These are phyloP conservation scores for Pheosia tremula DNA, from an alignment of 2,888 invertebrate genomes.

Conservation along the genomic window DNA sequence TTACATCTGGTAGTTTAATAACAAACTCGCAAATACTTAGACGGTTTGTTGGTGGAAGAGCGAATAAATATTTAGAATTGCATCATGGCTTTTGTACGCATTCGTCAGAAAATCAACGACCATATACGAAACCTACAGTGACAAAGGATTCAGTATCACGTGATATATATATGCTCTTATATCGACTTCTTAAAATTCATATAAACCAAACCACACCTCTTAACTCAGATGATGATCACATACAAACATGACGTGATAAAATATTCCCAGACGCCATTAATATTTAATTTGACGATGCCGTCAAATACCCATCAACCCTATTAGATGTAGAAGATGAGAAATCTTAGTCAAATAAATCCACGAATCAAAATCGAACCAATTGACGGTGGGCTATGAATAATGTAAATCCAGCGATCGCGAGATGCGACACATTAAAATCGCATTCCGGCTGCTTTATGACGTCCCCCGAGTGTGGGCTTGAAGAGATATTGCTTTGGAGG, in stretches of 20 bases:
- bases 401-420: constrained; percentile 60
- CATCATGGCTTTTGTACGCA: neutral
- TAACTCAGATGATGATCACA: neutral
- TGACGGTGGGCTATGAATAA: constrained; percentile 61
- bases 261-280: constrained; percentile 12
- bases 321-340: constrained; percentile 11
- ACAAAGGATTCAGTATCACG: no score
- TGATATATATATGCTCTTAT: no score
- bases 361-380: constrained; percentile 40
- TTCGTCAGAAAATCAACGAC: neutral
- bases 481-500: constrained; percentile 45
- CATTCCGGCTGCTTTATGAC: constrained; percentile 61
- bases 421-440: constrained; percentile 74
- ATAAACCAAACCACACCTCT: neutral
- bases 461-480: constrained; percentile 31
- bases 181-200: neutral
- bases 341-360: constrained; percentile 35
- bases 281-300: constrained; percentile 36
- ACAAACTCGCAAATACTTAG: constrained; percentile 3
- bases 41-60: neutral
- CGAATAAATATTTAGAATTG: neutral
- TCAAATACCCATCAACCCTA: constrained; percentile 29
- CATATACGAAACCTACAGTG: neutral
- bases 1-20: constrained; percentile 15
- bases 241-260: neutral